Base-by-base conservation (phyloP, 2,888 invertebrate species). In the Thereva nobilitata region DNA sequence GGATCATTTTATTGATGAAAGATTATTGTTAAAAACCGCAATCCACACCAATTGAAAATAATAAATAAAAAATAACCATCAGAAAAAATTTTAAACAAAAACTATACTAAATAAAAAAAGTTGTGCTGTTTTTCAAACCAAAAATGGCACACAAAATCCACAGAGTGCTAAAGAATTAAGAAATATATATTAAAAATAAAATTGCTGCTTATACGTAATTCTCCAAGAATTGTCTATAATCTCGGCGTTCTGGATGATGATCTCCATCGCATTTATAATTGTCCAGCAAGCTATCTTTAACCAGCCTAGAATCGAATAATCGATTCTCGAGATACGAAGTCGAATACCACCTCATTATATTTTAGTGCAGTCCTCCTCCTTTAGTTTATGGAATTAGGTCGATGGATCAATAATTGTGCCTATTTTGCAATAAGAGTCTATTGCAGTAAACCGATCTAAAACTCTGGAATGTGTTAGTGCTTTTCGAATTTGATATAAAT, bases 141-240 rank as follows among this genome's bases (percentile, higher is more conserved):
- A 67, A 55, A 42, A 23, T 23, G 23, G 23, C 23, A 23, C 23
- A 23, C 23, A 23, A 23, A 23, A 23, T 23, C 23, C 23, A 23
- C 23, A 23, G 23, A 23, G 23, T 23, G 23, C 23, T 23, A 23
- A 23, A 23, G 23, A 23, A 23, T 23, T 23, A 23, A 23, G 23
- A 23, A 23, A 23, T 23, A 23, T 23, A 23, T 23, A 2, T 23
- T 23, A 23, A 23, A 23, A 23, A 23, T 23, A 23, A 23, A 23
- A 23, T 23, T 23, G 23, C 23, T 45, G 34, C 64, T 53, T 70
- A 74, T 79, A 80, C 80, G 77, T 81, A 79, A 73, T 80, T 79
- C 72, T 81, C 80, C 75, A 78, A 76, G 71, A 81, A 77, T 73
- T 81, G 80, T 68, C 81, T 76, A 74, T 77, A 77, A 72, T 81